Conservation (phyloP, 2,797 vertebrate genomes). For the Erpetoichthys calabaricus region DNA sequence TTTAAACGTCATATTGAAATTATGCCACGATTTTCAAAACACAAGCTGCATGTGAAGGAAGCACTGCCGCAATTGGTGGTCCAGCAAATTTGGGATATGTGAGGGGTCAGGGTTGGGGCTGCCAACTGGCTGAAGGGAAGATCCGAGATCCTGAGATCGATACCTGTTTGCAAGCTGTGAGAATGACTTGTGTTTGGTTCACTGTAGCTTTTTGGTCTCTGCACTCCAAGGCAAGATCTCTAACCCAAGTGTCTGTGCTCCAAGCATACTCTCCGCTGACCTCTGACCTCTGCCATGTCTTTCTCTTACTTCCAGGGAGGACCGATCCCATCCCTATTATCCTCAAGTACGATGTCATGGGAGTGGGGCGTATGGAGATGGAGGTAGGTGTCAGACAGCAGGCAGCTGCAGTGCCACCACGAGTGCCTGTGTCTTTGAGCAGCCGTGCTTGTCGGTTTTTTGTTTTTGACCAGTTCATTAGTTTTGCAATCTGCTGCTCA, state of each 20-base stretch:
- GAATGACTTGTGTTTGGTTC: conserved; percentile 98
- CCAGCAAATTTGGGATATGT: too few species aligned
- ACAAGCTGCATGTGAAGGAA: too few species aligned
- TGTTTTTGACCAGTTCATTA: neutral
- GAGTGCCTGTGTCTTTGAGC: neutral
- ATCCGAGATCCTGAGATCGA: too few species aligned
- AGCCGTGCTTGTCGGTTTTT: neutral
- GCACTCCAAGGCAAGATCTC: conserved; percentile 98
- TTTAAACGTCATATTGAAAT: too few species aligned
- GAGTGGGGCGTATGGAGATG: conserved; percentile 99
- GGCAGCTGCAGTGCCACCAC: neutral
- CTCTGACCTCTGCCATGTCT: conserved; percentile 38
- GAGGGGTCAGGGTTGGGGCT: too few species aligned
- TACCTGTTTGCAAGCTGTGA: conserved; percentile 81
- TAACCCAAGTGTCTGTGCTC: conserved; percentile 96
- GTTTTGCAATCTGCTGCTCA: too few species aligned
- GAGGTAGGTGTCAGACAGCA: conserved; percentile 56
- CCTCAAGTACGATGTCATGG: conserved; percentile 99
- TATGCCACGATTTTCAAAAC: too few species aligned
- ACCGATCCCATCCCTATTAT: conserved; percentile 95
- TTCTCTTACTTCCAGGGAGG: conserved; percentile 71
- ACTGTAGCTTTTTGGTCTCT: conserved; percentile 99
- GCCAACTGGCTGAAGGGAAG: too few species aligned
- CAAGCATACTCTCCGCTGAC: conserved; percentile 44
- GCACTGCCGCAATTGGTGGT: too few species aligned